Percentiles rank a stretch among this genome's conserved stretches.
Conservation (phyloP, 2,888 invertebrate species). For the Drosophila anomelani region DNA sequence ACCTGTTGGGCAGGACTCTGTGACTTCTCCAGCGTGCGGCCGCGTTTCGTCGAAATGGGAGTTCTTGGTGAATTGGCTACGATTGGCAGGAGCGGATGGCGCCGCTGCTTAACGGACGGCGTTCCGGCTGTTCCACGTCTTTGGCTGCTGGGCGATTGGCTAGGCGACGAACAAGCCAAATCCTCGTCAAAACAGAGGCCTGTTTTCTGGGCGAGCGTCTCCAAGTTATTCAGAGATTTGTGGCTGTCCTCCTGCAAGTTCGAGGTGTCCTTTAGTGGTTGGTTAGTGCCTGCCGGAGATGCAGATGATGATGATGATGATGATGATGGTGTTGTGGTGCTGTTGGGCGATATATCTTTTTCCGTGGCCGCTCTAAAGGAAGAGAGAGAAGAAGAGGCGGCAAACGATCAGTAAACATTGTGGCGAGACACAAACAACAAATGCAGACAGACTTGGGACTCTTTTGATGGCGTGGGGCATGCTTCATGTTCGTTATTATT, state of each 20-base stretch:
- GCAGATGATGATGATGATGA: slow-evolving; percentile 18
- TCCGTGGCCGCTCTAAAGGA: slow-evolving; percentile 28
- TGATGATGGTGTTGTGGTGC: slow-evolving; percentile 1
- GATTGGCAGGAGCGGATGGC: slow-evolving; percentile 23
- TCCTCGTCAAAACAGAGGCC: slow-evolving; percentile 89
- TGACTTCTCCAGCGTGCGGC: slow-evolving; percentile 88
- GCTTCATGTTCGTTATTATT: slow-evolving; percentile 26
- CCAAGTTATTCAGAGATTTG: slow-evolving; percentile 88
- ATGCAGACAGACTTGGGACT: slow-evolving; percentile 27
- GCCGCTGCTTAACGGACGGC: slow-evolving; percentile 24
- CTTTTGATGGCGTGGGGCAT: slow-evolving; percentile 31
- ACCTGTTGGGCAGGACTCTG: slow-evolving; percentile 85
- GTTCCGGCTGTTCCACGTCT: slow-evolving; percentile 6
- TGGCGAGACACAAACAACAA: slow-evolving; percentile 5
- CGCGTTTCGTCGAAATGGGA: slow-evolving; percentile 29
- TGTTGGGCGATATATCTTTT: slow-evolving; percentile 1
- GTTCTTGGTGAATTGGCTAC: slow-evolving; percentile 45
- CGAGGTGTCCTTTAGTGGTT: slow-evolving; percentile 83
- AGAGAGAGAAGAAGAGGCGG: background rate
- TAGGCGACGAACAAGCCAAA: slow-evolving; percentile 23
- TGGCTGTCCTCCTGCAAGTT: slow-evolving; percentile 80
- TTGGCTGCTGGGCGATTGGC: slow-evolving; percentile 17
- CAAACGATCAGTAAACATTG: slow-evolving; percentile 17
- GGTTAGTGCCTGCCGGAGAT: slow-evolving; percentile 54
- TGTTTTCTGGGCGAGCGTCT: slow-evolving; percentile 90